Percentiles rank a stretch among this genome's conserved stretches.
Conservation (phyloP, 2,113 vertebrate species). For the Laterallus jamaicensis region DNA sequence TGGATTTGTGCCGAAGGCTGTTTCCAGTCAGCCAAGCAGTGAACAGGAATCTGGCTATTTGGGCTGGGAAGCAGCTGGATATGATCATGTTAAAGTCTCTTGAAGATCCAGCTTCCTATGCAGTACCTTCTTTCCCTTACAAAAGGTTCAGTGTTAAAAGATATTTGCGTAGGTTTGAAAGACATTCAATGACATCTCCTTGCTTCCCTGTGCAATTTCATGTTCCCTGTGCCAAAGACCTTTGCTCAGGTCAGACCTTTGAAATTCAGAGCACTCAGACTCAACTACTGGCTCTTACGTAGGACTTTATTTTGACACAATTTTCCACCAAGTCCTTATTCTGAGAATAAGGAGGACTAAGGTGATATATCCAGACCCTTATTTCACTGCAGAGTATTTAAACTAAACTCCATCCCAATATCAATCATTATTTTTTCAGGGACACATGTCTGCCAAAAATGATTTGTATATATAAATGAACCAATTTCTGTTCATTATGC, state of each 20-base stretch:
- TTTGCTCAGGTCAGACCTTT: not conserved
- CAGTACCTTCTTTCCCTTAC: not conserved
- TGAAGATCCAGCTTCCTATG: not conserved
- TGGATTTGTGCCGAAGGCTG: not conserved
- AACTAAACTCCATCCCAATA: not conserved
- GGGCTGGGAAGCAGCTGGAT: conserved; percentile 2
- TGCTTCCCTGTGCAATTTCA: not conserved
- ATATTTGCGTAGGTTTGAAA: not conserved
- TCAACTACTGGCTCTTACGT: not conserved
- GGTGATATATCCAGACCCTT: not conserved
- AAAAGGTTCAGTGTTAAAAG: not conserved
- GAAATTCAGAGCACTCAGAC: not conserved
- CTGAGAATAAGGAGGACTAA: not conserved
- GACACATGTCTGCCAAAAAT: not conserved
- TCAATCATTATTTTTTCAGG: not conserved
- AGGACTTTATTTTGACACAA: not conserved
- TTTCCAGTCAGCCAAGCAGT: not conserved
- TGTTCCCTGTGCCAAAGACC: not conserved
- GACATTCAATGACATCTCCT: accelerated
- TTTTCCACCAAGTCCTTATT: not conserved
- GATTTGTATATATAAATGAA: not conserved
- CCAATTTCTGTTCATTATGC: not conserved
- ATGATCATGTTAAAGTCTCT: not conserved
- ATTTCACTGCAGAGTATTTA: not conserved
- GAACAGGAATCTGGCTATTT: not conserved